These are phyloP conservation scores for Caenorhabditis sinica DNA, from an alignment of 2,888 invertebrate species.

Conservation along the genomic window DNA sequence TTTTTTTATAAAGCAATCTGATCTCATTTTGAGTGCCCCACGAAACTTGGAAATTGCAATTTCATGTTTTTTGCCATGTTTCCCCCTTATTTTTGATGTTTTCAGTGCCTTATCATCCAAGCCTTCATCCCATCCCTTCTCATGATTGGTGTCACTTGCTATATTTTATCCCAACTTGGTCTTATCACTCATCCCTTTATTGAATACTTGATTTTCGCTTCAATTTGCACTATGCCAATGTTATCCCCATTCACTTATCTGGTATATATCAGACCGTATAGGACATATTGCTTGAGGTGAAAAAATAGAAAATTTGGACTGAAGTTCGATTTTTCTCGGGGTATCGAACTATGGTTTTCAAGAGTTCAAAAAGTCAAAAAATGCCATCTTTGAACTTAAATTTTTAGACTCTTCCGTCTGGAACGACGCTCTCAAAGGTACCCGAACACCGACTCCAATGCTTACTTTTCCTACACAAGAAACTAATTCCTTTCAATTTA, in stretches of 20 bases:
- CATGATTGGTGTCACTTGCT: constrained; percentile 23
- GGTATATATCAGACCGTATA: constrained; percentile 33
- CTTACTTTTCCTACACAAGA: constrained; percentile 5
- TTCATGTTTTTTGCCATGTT: background rate
- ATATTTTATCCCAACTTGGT: constrained; percentile 28
- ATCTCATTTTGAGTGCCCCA: too few species aligned
- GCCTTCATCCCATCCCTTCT: constrained; percentile 47
- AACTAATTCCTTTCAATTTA: background rate
- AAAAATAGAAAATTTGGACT: background rate
- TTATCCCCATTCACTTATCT: constrained; percentile 46
- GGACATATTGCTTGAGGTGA: constrained; percentile 31
- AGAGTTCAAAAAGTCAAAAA: background rate
- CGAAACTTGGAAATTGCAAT: too few species aligned
- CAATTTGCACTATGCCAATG: constrained; percentile 43
- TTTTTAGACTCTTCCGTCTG: constrained; percentile 18
- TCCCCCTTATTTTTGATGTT: background rate
- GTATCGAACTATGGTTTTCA: background rate
- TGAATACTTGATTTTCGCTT: constrained; percentile 36
- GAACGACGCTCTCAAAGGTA: background rate
- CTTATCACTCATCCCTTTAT: constrained; percentile 48
- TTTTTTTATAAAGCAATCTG: too few species aligned
- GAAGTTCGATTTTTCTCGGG: background rate
- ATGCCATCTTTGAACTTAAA: too few species aligned
- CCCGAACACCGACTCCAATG: constrained; percentile 11
- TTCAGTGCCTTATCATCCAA: constrained; percentile 49